A percentile compares a stretch with the other conserved stretches of the same genome.
phyloP scores from a whole-genome alignment of 2,797 vertebrate species.

The Setipinna tenuifilis region DNA sequence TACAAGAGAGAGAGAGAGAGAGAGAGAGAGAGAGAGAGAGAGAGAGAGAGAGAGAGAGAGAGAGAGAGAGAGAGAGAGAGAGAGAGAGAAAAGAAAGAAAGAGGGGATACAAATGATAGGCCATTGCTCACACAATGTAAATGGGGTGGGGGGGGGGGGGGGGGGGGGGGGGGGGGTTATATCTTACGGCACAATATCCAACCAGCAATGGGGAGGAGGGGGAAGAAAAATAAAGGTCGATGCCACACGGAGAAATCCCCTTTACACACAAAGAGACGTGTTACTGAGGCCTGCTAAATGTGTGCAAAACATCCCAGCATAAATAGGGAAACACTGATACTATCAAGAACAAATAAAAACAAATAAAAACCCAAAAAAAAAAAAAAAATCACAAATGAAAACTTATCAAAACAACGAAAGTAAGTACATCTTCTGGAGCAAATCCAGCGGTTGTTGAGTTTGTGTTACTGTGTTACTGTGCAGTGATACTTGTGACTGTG shows the following conservation, averaged over 20 bases:
- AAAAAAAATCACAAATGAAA: background rate
- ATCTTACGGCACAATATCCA: conserved; percentile 48
- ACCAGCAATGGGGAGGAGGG: background rate
- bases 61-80: too few relatives aligned
- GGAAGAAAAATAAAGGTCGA: conserved; percentile 27
- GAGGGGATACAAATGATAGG: background rate
- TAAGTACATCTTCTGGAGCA: conserved; percentile 52
- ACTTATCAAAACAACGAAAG: conserved; percentile 52
- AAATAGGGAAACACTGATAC: conserved; percentile 32
- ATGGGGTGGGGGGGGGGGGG: too few relatives aligned
- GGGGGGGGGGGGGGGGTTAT: background rate
- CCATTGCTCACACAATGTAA: background rate
- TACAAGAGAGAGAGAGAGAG: background rate
- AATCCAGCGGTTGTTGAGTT: conserved; percentile 46
- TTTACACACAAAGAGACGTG: background rate
- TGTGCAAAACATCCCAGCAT: conserved; percentile 53
- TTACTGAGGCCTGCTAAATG: conserved; percentile 34
- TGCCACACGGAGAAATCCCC: conserved; percentile 20
- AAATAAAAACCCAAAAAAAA: background rate
- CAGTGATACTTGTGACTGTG: background rate
- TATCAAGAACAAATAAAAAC: too few relatives aligned
- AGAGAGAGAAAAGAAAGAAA: background rate
- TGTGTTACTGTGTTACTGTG: conserved; percentile 22
- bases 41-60: too few relatives aligned
- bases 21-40: too few relatives aligned